These are phyloP conservation scores for Rhodeus uyekii DNA, from an alignment of 2,797 vertebrate species.

Conservation along the genomic window DNA sequence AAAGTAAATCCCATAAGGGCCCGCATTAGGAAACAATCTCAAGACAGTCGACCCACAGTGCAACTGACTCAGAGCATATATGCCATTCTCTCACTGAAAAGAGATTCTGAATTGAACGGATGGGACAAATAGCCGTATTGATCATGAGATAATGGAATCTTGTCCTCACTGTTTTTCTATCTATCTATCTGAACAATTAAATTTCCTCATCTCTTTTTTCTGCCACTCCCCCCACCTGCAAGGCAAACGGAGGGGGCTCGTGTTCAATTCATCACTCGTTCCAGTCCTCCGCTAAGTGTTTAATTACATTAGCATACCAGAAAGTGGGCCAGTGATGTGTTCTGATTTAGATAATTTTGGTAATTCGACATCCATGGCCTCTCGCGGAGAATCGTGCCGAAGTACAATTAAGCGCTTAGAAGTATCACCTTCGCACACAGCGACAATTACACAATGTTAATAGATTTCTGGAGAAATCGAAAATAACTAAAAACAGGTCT, in stretches of 20 bases:
- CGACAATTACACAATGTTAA: conserved; percentile 33
- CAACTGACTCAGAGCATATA: conserved; percentile 39
- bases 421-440: conserved; percentile 35
- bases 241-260: conserved; percentile 39
- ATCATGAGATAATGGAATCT: conserved; percentile 61
- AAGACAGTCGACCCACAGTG: conserved; percentile 32
- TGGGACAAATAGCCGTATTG: conserved; percentile 62
- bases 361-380: conserved; percentile 46
- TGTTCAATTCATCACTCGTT: conserved; percentile 55
- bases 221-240: conserved; percentile 32
- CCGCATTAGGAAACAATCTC: conserved; percentile 30
- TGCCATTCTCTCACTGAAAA: conserved; percentile 50
- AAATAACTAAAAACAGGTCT: background rate
- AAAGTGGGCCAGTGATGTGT: conserved; percentile 49
- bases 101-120: conserved; percentile 52
- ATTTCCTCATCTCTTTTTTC: conserved; percentile 46
- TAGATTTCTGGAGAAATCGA: conserved; percentile 45
- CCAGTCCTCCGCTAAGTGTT: conserved; percentile 53
- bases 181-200: conserved; percentile 60
- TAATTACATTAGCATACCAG: conserved; percentile 64
- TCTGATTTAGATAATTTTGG: conserved; percentile 52
- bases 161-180: conserved; percentile 56
- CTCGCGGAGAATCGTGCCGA: conserved; percentile 27
- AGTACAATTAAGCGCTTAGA: conserved; percentile 46
- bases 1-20: conserved; percentile 51